Conservation (phyloP, 2,113 vertebrate genomes). For the Hemichromis elongatus region DNA sequence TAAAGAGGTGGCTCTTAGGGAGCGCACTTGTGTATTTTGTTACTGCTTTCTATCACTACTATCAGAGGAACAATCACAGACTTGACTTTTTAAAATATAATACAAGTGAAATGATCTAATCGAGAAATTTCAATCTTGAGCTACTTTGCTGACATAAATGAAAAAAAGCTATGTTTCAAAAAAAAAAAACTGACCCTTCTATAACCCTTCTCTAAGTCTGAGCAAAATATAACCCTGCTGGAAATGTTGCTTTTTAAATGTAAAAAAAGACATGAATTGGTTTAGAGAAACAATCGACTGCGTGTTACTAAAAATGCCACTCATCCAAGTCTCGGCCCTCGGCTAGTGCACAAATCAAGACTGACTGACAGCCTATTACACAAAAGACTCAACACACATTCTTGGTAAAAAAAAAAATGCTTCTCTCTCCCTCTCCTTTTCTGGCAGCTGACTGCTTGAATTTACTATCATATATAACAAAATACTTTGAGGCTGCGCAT, state of each 20-base stretch:
- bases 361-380: slow-evolving; percentile 24
- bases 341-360: slow-evolving; percentile 17
- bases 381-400: slow-evolving; percentile 6
- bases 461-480: neutral
- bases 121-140: neutral
- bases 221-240: neutral
- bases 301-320: slow-evolving; percentile 32
- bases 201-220: neutral
- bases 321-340: slow-evolving; percentile 1
- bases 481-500: neutral
- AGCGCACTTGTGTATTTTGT: neutral
- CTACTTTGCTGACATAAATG: neutral
- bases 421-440: neutral
- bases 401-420: neutral
- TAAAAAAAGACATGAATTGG: neutral
- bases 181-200: neutral
- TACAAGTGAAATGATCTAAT: neutral
- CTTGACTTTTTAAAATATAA: neutral
- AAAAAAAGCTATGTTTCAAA: neutral
- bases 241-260: slow-evolving; percentile 2
- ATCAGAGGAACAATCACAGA: neutral
- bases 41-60: neutral
- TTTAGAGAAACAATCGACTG: slow-evolving; percentile 21
- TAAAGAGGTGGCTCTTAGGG: neutral
- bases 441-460: neutral